Evolutionary conservation across 2,113 vertebrate genomes (phyloP).

Genomic region (Ochotona princeps): DNA sequence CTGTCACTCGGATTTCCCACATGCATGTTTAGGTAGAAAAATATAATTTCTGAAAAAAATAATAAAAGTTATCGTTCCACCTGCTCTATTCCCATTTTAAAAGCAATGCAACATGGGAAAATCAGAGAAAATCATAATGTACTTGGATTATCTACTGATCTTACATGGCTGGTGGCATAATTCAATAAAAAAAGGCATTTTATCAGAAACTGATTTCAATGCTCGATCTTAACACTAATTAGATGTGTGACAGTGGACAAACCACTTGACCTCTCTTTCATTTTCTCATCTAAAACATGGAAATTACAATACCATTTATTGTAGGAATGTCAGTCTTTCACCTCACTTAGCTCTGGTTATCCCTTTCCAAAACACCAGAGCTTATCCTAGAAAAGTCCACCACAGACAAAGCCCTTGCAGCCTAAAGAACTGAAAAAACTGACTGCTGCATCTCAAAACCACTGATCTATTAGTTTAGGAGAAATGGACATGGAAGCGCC

Average conservation of each 20-base stretch:
- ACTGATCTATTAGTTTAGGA: constrained; percentile 2
- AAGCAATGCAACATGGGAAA: constrained; percentile 17
- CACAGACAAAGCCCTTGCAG: not conserved
- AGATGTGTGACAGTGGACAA: constrained; percentile 20
- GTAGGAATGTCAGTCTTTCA: constrained; percentile 1
- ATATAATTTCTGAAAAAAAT: constrained; percentile 47
- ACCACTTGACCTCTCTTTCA: constrained; percentile 47
- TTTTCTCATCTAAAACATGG: constrained; percentile 62
- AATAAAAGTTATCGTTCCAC: constrained; percentile 53
- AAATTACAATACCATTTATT: constrained; percentile 49
- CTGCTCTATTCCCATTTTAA: constrained; percentile 49
- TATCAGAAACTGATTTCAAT: constrained; percentile 44
- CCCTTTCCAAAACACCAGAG: constrained; percentile 2
- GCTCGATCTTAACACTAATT: constrained; percentile 47
- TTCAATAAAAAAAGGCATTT: not conserved
- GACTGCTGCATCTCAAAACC: constrained; percentile 43
- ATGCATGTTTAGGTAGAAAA: constrained; percentile 58
- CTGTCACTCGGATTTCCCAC: constrained; percentile 12
- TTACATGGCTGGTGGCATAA: constrained; percentile 6
- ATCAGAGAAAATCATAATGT: constrained; percentile 39
- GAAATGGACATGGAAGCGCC: constrained; percentile 17
- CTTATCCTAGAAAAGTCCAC: not conserved
- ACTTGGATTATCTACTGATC: constrained; percentile 47
- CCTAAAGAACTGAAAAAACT: constrained; percentile 21
- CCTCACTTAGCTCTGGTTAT: not conserved